Evolutionary conservation across 1,140 invertebrate species (phyloP), one percentile per base, ranked within the genome.

Genomic region (Oreohelix idahoensis): DNA sequence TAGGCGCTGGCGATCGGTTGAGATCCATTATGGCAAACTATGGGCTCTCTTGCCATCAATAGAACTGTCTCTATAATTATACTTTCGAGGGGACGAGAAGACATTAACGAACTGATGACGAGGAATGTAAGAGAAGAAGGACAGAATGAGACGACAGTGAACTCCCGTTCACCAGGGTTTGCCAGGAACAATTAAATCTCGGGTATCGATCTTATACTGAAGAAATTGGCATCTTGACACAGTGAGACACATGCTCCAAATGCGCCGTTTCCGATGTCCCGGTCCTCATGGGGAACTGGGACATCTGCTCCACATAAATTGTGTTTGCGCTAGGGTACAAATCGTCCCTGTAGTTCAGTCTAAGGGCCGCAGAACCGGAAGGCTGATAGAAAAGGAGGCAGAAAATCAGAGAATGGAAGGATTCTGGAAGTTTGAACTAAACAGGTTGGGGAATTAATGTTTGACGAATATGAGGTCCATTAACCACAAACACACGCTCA

Each of bases 11-110:
- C 36, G 71, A 42, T 73, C 71, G 10, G n/a, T 73, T 36, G n/a
- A 73, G 71, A 73, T n/a, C 71, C 38, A 73, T 73, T 73, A 73
- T 26, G 20, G 71, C 71, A 73, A 73, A 73, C 71, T 42, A 73
- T 26, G 38, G 39, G 71, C 71, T 73, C 71, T 73, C 71, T 73
- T 42, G 39, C 36, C 42, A 8, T 39, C 26, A 45, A 73, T 73
- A 36, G 11, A 73, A 42, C 71, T 73, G 39, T 73, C 71, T 73
- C 36, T 42, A 73, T 42, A 73, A 73, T 73, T 38, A 73, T 42
- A 73, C 36, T 73, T 39, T 73, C 71, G 36, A 73, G 71, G 35
- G 38, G 4, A 39, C 8, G 71, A 73, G 71, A 39, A 38, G 71
- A 42, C 71, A 42, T 73, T 73, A 73, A 73, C 71, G 71, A 73